Conservation (phyloP, 2,888 invertebrate species). For the Nephrocerus scutellatus region DNA sequence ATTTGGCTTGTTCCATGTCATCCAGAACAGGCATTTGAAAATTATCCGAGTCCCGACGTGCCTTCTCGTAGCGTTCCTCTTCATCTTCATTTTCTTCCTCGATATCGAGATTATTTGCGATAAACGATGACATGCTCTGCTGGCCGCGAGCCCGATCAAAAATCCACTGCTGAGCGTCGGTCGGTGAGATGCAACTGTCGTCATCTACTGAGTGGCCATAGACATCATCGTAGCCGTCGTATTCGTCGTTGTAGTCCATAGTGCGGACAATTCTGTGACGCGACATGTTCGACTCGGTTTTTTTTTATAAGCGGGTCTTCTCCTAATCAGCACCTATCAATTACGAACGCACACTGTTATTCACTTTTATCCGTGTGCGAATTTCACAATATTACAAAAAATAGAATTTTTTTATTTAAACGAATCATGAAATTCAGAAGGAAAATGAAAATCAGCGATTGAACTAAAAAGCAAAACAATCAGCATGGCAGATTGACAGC, state of each 20-base stretch:
- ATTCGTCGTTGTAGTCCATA: conserved; percentile 82
- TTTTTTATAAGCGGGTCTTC: no score
- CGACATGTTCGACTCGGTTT: no score
- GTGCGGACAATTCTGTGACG: conserved; percentile 79
- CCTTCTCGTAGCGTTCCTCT: conserved; percentile 49
- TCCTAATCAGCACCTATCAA: no score
- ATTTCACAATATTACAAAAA: no score
- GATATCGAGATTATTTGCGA: conserved; percentile 60
- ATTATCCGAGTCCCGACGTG: conserved; percentile 44
- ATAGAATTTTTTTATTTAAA: no score
- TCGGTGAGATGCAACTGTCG: conserved; percentile 83
- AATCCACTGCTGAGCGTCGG: conserved; percentile 76
- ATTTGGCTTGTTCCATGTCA: conserved; percentile 64
- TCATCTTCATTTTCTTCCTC: conserved; percentile 62
- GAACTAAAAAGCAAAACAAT: no score
- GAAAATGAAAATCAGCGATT: no score
- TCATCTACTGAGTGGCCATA: conserved; percentile 94
- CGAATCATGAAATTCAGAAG: no score
- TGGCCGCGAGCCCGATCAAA: conserved; percentile 72
- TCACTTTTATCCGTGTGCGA: no score
- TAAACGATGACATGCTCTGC: conserved; percentile 67
- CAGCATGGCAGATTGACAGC: no score
- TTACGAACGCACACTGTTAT: no score
- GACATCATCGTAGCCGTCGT: conserved; percentile 76
- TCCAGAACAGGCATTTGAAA: conserved; percentile 51